Percentiles rank a stretch among this genome's conserved stretches.
phyloP scores from a whole-genome alignment of 1,140 invertebrate species.

The Zophobas morio region DNA sequence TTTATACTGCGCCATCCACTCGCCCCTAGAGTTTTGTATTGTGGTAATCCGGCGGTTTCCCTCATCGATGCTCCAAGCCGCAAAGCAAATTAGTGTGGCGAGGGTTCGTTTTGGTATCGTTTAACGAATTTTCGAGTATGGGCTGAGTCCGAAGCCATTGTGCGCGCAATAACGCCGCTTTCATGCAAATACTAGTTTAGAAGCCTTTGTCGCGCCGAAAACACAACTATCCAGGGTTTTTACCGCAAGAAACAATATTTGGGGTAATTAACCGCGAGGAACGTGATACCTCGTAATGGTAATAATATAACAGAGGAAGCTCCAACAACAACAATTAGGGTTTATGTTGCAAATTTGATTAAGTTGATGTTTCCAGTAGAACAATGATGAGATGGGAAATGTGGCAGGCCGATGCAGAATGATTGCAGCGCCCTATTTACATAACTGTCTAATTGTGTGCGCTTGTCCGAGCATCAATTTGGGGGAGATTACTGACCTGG shows the following conservation, averaged over 20 bases:
- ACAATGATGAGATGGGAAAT: slow-evolving; percentile 12
- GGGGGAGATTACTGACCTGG: slow-evolving; percentile 10
- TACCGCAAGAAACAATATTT: neutral
- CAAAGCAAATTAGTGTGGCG: slow-evolving; percentile 27
- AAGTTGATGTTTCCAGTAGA: neutral
- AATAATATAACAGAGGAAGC: neutral
- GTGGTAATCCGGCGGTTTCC: slow-evolving; percentile 30
- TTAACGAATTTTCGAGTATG: slow-evolving; percentile 21
- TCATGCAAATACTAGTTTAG: neutral
- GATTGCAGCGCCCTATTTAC: slow-evolving; percentile 14
- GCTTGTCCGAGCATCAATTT: slow-evolving; percentile 6
- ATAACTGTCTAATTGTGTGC: slow-evolving; percentile 26
- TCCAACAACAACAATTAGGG: slow-evolving; percentile 21
- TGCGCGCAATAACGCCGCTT: neutral
- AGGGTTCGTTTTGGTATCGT: slow-evolving; percentile 22
- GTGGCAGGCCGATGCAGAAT: slow-evolving; percentile 9
- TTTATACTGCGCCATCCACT: neutral
- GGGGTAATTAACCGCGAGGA: neutral
- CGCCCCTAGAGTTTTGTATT: slow-evolving; percentile 15
- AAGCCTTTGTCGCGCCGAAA: too few relatives aligned
- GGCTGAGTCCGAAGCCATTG: neutral
- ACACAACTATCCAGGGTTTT: too few relatives aligned
- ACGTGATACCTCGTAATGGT: slow-evolving; percentile 2
- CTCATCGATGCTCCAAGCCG: slow-evolving; percentile 27
- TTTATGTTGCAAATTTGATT: slow-evolving; percentile 31